phyloP scores from a whole-genome alignment of 53 echinoderm and acorn worm genomes.

The Temnopleurus reevesii region DNA sequence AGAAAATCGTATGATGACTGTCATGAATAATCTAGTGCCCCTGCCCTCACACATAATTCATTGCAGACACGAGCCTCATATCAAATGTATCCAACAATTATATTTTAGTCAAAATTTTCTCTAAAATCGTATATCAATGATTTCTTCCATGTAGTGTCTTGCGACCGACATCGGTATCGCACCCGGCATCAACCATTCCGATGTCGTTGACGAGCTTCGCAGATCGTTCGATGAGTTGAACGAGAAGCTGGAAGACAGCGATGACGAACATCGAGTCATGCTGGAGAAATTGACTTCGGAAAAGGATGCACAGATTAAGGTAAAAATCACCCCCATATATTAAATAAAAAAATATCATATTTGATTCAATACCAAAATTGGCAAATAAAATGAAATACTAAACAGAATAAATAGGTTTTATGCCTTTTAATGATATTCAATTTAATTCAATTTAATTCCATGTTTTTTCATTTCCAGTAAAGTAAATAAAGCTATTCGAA shows the following conservation, averaged over 20 bases:
- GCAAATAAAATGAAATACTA: no score
- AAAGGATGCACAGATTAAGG: slow-evolving; percentile 10
- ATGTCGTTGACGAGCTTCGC: neutral
- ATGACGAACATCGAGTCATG: neutral
- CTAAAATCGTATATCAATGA: neutral
- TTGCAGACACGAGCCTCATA: no score
- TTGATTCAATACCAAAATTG: no score
- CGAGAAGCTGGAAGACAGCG: neutral
- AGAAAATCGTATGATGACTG: neutral
- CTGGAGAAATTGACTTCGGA: neutral
- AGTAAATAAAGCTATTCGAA: neutral
- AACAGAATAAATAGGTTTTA: no score
- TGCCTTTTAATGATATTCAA: no score
- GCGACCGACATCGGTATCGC: neutral
- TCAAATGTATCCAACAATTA: neutral
- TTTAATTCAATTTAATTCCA: no score
- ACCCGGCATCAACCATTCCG: neutral
- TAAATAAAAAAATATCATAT: no score
- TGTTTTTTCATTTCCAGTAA: neutral
- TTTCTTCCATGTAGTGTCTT: neutral
- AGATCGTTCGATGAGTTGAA: neutral
- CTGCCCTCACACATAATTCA: no score
- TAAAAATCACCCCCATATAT: neutral
- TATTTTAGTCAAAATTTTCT: neutral
- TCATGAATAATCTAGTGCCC: neutral